Percentiles rank a stretch among this genome's conserved stretches.
phyloP scores from a whole-genome alignment of 2,797 vertebrate genomes.

The Pipistrellus nathusii region DNA sequence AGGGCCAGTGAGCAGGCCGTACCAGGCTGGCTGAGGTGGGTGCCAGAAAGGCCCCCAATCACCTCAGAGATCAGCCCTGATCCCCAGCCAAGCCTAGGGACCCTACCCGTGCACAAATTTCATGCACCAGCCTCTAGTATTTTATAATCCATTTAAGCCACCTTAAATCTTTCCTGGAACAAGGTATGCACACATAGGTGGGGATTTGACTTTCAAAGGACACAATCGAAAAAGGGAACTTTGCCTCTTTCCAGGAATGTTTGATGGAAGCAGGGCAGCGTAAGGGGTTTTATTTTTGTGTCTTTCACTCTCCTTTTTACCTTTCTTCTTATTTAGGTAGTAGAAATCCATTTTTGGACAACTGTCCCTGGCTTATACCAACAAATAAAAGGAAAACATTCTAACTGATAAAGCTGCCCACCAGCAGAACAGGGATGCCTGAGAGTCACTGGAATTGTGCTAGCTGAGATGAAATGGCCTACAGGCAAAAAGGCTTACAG shows the following conservation, averaged over 20 bases:
- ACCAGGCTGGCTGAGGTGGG: too few species aligned
- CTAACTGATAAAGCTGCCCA: neutral
- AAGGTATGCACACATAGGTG: neutral
- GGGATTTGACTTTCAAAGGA: conserved; percentile 53
- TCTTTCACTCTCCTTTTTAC: neutral
- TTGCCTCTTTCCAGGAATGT: conserved; percentile 47
- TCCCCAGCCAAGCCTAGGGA: too few species aligned
- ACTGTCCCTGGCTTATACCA: neutral
- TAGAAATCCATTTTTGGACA: neutral
- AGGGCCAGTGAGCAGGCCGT: too few species aligned
- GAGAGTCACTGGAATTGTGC: neutral
- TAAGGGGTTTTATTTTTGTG: neutral
- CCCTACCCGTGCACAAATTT: too few species aligned
- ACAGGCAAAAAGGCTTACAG: neutral
- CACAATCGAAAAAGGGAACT: conserved; percentile 42
- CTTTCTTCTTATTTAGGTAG: conserved; percentile 48
- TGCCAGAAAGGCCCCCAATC: too few species aligned
- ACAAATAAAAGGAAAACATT: neutral
- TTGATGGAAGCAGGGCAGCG: neutral
- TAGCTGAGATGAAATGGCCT: neutral
- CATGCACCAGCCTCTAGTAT: neutral
- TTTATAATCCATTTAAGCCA: neutral
- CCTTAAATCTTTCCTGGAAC: conserved; percentile 46
- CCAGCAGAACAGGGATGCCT: neutral
- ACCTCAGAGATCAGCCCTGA: too few species aligned